These are phyloP conservation scores for Phoebastria nigripes DNA, from an alignment of 2,797 vertebrate genomes.

Conservation along the genomic window DNA sequence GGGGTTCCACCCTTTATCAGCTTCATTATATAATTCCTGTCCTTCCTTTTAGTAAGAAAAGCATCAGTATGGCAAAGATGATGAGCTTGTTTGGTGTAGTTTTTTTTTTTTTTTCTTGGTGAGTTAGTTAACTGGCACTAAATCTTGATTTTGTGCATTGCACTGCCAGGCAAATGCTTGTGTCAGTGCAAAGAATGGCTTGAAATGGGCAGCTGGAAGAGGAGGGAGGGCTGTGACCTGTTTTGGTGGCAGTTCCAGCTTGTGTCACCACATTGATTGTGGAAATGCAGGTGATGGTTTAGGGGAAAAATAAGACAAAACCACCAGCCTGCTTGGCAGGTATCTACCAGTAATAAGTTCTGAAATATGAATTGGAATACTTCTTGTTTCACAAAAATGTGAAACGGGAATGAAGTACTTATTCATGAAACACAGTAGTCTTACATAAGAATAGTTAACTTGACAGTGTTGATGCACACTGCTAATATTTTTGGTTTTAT, in stretches of 20 bases:
- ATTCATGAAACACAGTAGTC: not conserved
- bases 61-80: not conserved
- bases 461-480: not conserved
- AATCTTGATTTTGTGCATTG: not conserved
- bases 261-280: not conserved
- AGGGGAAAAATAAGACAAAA: not conserved
- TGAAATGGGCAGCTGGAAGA: not conserved
- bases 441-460: not conserved
- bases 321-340: not conserved
- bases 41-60: not conserved
- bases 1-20: not conserved
- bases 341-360: not conserved
- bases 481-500: not conserved
- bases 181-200: not conserved
- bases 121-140: not conserved
- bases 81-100: not conserved
- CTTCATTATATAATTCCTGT: not conserved
- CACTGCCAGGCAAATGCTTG: not conserved
- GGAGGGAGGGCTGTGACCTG: not conserved
- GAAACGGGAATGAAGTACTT: not conserved
- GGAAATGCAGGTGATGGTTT: not conserved
- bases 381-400: not conserved
- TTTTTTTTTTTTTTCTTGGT: not conserved
- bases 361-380: not conserved
- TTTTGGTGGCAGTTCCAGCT: not conserved